Conservation (phyloP, 1,140 invertebrate species). For the Oncopeltus fasciatus region DNA sequence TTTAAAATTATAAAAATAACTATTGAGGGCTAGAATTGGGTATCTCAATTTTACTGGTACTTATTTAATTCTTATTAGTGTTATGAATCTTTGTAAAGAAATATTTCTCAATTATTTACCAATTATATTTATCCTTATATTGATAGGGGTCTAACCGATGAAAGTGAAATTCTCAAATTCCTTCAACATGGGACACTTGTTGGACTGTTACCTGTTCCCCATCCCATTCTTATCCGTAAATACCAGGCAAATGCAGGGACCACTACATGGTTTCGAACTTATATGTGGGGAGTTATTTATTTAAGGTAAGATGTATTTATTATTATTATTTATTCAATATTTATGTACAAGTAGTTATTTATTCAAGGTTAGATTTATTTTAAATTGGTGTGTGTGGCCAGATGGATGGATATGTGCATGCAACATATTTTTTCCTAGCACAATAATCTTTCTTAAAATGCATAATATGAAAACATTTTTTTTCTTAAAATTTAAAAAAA, state of each 20-base stretch:
- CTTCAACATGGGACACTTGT: constrained; percentile 97
- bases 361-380: neutral
- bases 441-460: neutral
- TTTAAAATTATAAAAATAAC: no score
- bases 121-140: no score
- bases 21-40: no score
- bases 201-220: constrained; percentile 91
- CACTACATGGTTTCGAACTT: constrained; percentile 96
- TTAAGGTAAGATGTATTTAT: constrained; percentile 46
- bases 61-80: no score
- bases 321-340: constrained; percentile 8
- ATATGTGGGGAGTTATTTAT: constrained; percentile 99
- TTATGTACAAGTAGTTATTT: neutral
- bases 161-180: constrained; percentile 98
- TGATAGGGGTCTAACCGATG: constrained; percentile 90
- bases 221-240: constrained; percentile 96
- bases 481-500: neutral
- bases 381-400: neutral
- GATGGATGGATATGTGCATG: neutral
- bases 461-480: neutral
- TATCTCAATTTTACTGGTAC: no score
- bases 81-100: no score
- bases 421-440: neutral
- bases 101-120: no score
- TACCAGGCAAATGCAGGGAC: constrained; percentile 98